phyloP scores from a whole-genome alignment of 2,113 vertebrate species.

The Noturus placidus region DNA sequence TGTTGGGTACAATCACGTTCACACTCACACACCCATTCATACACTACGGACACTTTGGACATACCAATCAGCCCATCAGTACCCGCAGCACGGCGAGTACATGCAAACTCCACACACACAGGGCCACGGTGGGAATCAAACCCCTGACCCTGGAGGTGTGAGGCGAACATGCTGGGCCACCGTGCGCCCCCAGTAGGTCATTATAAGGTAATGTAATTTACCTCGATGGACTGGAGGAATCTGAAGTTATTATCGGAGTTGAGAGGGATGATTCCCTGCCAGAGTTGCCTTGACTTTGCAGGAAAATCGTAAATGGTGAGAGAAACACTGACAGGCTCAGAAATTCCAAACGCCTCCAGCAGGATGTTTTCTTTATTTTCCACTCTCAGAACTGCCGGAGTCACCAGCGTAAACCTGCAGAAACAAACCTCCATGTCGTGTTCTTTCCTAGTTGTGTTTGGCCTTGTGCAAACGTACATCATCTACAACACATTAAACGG shows the following conservation, averaged over 20 bases:
- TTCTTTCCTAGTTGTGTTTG: background rate
- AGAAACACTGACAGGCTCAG: constrained; percentile 38
- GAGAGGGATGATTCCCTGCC: constrained; percentile 53
- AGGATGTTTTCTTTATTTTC: constrained; percentile 70
- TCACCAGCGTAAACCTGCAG: constrained; percentile 61
- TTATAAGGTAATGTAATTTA: constrained; percentile 27
- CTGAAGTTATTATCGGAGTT: constrained; percentile 54
- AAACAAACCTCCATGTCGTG: background rate
- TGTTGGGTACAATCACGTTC: no score
- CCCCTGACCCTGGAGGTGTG: no score
- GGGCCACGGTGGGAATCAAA: no score
- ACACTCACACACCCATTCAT: no score
- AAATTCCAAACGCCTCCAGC: constrained; percentile 54
- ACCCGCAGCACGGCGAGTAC: no score
- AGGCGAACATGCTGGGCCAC: no score
- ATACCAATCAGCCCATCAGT: no score
- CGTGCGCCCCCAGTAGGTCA: no score
- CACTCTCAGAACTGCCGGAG: constrained; percentile 65
- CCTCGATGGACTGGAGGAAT: constrained; percentile 62
- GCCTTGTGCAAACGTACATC: background rate
- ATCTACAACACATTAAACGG: background rate
- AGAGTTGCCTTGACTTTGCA: background rate
- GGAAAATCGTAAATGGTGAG: constrained; percentile 58
- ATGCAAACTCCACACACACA: no score
- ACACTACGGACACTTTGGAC: no score